These are phyloP conservation scores for Acropternis orthonyx DNA, from an alignment of 2,797 vertebrate species.

Conservation along the genomic window DNA sequence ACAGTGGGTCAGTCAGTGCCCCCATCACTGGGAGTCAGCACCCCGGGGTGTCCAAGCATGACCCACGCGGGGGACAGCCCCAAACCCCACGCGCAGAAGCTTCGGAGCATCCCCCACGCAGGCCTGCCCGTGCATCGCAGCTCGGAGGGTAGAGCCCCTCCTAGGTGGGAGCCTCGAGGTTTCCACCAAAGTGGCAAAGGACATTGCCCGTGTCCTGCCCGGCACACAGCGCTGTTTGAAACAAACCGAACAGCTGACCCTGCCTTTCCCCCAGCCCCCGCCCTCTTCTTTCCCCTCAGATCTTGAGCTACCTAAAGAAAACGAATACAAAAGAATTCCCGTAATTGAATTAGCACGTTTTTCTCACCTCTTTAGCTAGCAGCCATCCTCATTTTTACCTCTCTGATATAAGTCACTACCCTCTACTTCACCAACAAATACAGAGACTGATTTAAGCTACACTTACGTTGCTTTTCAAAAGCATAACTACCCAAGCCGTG, in stretches of 20 bases:
- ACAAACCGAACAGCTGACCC: background rate
- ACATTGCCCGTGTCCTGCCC: accelerated
- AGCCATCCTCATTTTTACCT: background rate
- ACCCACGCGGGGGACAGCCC: background rate
- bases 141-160: accelerated
- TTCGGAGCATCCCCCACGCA: background rate
- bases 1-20: background rate
- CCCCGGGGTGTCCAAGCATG: accelerated
- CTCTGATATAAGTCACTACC: background rate
- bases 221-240: background rate
- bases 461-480: accelerated
- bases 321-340: background rate
- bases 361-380: background rate
- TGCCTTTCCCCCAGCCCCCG: too few relatives aligned
- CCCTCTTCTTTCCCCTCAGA: background rate
- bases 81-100: accelerated
- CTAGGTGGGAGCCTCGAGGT: accelerated
- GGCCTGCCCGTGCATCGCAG: accelerated
- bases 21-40: background rate
- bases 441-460: accelerated
- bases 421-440: background rate
- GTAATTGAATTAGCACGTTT: background rate
- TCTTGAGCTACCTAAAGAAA: background rate
- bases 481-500: accelerated
- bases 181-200: accelerated